Evolutionary conservation across 2,888 invertebrate genomes (phyloP).

Genomic region (Urechis unicinctus): DNA sequence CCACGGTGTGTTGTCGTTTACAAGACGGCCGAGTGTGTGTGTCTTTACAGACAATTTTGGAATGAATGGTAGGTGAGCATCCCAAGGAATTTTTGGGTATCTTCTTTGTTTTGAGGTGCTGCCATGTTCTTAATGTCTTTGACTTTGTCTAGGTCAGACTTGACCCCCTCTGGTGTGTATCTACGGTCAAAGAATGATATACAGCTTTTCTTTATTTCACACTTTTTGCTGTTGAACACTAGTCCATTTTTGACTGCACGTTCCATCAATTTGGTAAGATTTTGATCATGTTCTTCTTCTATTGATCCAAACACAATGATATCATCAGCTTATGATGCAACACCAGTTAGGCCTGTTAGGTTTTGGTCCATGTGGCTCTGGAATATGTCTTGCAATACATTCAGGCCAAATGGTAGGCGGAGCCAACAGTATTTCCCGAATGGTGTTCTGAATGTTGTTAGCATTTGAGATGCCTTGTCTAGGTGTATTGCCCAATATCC

Average conservation of each 20-base stretch:
- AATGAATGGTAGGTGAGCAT: slow-evolving; percentile 8
- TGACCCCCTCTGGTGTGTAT: slow-evolving; percentile 8
- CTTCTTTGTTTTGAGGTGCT: slow-evolving; percentile 7
- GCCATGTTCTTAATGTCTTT: slow-evolving; percentile 12
- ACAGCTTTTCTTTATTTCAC: background rate
- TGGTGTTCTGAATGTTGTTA: background rate
- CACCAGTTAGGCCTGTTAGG: background rate
- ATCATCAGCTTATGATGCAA: background rate
- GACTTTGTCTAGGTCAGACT: slow-evolving; percentile 11
- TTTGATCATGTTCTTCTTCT: slow-evolving; percentile 4
- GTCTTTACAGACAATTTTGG: slow-evolving; percentile 1
- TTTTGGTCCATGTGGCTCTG: slow-evolving; percentile 1
- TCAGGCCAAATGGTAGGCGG: slow-evolving; percentile 1
- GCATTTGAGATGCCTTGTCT: background rate
- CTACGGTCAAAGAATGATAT: slow-evolving; percentile 14
- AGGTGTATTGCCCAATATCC: background rate
- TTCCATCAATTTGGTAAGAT: background rate
- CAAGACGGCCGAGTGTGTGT: background rate
- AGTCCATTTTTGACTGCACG: background rate
- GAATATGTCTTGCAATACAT: background rate
- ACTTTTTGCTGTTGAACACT: slow-evolving; percentile 1
- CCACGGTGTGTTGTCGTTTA: background rate
- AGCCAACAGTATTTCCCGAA: slow-evolving; percentile 1
- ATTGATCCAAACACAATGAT: background rate
- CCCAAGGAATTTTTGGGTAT: slow-evolving; percentile 13